Evolutionary conservation across 2,888 invertebrate species (phyloP), one percentile per base, ranked within the genome.

Genomic region (Agriopis leucophaearia): DNA sequence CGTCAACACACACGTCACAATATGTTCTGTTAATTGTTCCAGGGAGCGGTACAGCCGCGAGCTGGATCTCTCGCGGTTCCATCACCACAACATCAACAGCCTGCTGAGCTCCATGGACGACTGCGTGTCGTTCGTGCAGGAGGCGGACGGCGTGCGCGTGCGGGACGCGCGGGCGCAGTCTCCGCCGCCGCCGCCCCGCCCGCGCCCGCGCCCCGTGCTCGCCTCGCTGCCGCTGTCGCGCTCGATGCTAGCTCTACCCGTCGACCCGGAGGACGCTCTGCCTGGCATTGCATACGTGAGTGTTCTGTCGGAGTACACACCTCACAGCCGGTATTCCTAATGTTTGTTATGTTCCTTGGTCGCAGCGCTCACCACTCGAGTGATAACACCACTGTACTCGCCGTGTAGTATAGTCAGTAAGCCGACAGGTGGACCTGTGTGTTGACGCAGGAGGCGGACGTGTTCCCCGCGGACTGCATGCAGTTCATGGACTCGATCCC

Each of bases 381-480:
- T n/a, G n/a, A n/a, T n/a, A n/a, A n/a, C n/a, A n/a, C n/a, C n/a
- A n/a, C n/a, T n/a, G n/a, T n/a, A 27, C 27, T 27, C 5, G 27
- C 27, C 27, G 27, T 27, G 27, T 27, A 27, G 4, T 27, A 27
- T 27, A 5, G 27, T 27, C 5, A 27, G 27, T 27, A 27, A 27
- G 38, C 38, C 38, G 9, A 9, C 12, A 12, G 42, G 12, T 12
- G 13, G 12, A 6, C 12, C 35, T 9, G 59, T 10, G 8, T 13
- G 15, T 35, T 56, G 27, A 9, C 12, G 4, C 81, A 92, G 92
- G 92, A 90, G 54, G 75, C 86, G 59, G 91, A 88, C 76, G 91
- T 92, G 82, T 93, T 89, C 81, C 93, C 92, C n/a, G 73, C 55
- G 69, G 92, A 92, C 87, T 91, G 92, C 81, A 61, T 92, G 85